Base-by-base conservation (phyloP, 2,888 invertebrate genomes). In the Xanthostigma xanthostigma region DNA sequence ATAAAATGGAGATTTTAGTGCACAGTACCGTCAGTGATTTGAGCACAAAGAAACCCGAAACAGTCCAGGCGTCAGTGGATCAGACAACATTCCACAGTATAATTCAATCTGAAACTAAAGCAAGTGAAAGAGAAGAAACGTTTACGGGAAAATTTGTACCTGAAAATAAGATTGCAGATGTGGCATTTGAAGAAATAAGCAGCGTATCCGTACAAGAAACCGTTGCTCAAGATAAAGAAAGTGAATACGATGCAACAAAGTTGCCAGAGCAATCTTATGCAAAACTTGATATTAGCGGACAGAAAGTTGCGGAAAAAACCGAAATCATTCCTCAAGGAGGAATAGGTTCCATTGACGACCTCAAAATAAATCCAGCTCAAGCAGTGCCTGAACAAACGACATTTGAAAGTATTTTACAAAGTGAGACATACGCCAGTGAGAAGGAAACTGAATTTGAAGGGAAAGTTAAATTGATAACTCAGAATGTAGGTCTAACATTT, bases 91-190 rank as follows among this genome's bases (percentile, higher is more conserved):
- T 72, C 49, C 73, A 75, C 59, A 72, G 76, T 58, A 52, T 81
- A 35, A 59, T 73, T 33, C 66, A 72, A 40, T 71, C 69, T 41
- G 74, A 78, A 57, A 69, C 74, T 12, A 65, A 73, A 52, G 60
- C 60, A 33, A 73, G 70, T 51, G 82, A 83, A 67, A 71, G 69
- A 52, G 82, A 82, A 69, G 64, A 60, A 44, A 59, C 69, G 49
- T 55, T 71, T 40, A 65, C 66, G 47, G 66, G 69, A 41, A 70
- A 72, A 63, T 59, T 70, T 5, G 56, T 68, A 50, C 61, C 70
- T 12, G 68, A 65, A 55, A 62, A 68, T 52, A 67, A 71, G 55
- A 65, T 59, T 49, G 71, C 70, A 54, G 65, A 64, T 36, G 45
- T 64, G 47, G 64, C 63, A 50, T 60, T 68, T 53, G 67, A 71